Evolutionary conservation across 2,888 invertebrate genomes (phyloP).

Genomic region (Palloptera scutellata): DNA sequence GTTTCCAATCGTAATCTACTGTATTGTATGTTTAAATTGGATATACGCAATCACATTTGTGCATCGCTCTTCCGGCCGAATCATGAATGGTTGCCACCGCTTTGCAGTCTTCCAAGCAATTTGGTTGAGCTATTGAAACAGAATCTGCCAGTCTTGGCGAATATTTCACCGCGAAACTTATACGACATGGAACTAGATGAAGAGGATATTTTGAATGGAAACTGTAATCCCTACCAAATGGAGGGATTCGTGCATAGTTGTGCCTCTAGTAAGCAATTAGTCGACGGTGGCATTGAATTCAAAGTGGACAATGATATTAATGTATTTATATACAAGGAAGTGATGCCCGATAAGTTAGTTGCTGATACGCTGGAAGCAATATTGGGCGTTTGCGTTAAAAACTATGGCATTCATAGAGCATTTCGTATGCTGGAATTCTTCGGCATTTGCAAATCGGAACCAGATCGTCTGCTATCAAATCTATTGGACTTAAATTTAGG

Average conservation of each 20-base stretch:
- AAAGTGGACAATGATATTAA: constrained; percentile 46
- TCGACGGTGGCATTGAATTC: constrained; percentile 13
- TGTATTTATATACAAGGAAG: constrained; percentile 65
- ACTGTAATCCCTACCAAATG: constrained; percentile 48
- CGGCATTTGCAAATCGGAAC: constrained; percentile 67
- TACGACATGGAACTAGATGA: constrained; percentile 65
- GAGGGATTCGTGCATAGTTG: constrained; percentile 46
- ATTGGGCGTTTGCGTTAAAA: constrained; percentile 76
- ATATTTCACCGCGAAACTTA: constrained; percentile 64
- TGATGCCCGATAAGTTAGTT: constrained; percentile 71
- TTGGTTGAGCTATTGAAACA: constrained; percentile 52
- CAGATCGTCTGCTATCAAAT: constrained; percentile 51
- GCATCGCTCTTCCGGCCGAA: constrained; percentile 71
- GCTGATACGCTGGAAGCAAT: constrained; percentile 85
- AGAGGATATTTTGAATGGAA: constrained; percentile 62
- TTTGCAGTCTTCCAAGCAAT: constrained; percentile 70
- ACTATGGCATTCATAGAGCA: constrained; percentile 63
- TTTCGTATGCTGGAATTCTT: constrained; percentile 73
- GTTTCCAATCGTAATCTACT: constrained; percentile 87
- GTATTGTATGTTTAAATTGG: constrained; percentile 69
- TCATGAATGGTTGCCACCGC: constrained; percentile 83
- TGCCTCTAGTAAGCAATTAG: constrained; percentile 35
- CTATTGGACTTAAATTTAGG: constrained; percentile 53
- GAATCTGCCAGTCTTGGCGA: constrained; percentile 38
- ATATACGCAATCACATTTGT: constrained; percentile 50